Base-by-base conservation (phyloP, 2,888 invertebrate species). In the Pantelozetes paolii region DNA sequence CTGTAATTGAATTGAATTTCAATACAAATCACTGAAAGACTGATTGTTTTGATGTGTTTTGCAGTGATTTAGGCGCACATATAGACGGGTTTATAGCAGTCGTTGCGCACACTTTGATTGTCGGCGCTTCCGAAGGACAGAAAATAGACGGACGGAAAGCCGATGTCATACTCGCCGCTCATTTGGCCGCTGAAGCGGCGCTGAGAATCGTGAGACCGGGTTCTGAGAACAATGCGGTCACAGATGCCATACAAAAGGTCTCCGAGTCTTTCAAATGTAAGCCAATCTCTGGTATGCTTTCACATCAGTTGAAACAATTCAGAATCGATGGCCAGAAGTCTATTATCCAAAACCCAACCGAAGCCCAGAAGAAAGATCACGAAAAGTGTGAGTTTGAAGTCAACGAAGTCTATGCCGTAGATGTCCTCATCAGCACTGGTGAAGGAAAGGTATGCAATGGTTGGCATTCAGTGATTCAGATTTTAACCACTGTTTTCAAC, bases 81-180 rank as follows among this genome's bases (percentile, higher is more conserved):
- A 90, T 99, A 81, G 99, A 99, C 87, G 99, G 99, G 48, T 98
- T 95, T 82, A 94, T 97, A 81, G 97, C 98, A 71, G 96, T 98
- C 71, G 96, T 93, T 73, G 99, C 98, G 36, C 98, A 99, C 83
- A 95, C 97, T 6, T 85, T 97, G 77, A 89, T 93, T 73, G 88
- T 99, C 79, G 95, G 94, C 71, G 89, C 90, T 59, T 85, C 87
- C 28, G 82, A 84, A 78, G 89, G 89, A 76, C 86, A 87, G 71
- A 90, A 90, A 84, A 88, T 92, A 23, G 88, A 88, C 18, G 99
- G 96, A 9, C 87, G 90, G 75, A 90, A 91, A 81, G 98, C 99
- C 57, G 97, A 99, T 86, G 96, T 92, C 18, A 88, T 96, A 72
- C 84, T 95, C 79, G 99, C 98, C 75, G 98, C 99, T 0, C 91